phyloP scores from a whole-genome alignment of 2,113 vertebrate species.

The Camelus dromedarius region DNA sequence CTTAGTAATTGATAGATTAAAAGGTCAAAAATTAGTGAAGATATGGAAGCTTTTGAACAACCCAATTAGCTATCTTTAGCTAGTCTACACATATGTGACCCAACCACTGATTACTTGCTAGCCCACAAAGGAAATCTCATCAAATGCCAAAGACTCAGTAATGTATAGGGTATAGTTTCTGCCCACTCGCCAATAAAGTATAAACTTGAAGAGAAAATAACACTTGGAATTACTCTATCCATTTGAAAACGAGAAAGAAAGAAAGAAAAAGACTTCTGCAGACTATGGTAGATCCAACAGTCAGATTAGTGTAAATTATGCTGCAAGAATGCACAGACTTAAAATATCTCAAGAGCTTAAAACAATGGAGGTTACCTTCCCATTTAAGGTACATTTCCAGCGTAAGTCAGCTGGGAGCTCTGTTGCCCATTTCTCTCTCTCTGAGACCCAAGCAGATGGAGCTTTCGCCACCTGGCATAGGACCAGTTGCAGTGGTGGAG shows the following conservation, averaged over 20 bases:
- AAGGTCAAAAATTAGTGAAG: not conserved
- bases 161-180: not conserved
- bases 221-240: not conserved
- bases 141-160: constrained; percentile 17
- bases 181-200: not conserved
- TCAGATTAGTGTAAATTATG: not conserved
- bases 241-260: not conserved
- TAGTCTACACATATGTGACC: not conserved
- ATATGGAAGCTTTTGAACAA: not conserved
- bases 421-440: not conserved
- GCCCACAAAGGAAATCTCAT: not conserved
- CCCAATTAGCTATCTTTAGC: not conserved
- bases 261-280: not conserved
- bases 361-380: not conserved
- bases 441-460: not conserved
- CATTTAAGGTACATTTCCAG: not conserved
- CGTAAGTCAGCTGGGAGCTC: not conserved
- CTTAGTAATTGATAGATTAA: not conserved
- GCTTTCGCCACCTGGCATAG: not conserved
- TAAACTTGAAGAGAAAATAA: not conserved
- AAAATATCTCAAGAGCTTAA: not conserved
- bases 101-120: not conserved
- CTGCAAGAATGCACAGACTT: not conserved
- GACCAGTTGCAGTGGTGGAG: not conserved
- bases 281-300: not conserved